Base-by-base conservation (phyloP, 2,113 vertebrate genomes). In the Indicator maculatus region DNA sequence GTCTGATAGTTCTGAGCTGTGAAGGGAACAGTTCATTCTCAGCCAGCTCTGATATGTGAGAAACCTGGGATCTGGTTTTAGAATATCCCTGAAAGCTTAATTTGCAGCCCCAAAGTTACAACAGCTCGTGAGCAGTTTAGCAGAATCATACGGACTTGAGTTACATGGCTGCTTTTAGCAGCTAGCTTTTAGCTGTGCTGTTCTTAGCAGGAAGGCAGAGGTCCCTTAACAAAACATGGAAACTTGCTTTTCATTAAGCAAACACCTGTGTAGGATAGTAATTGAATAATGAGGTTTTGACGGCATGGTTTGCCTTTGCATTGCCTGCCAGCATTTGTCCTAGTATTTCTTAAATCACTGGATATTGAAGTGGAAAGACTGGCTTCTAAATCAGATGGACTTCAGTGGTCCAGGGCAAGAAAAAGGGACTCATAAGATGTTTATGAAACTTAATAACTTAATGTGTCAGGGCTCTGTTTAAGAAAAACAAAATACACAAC, bases 11-110 rank as follows among this genome's bases (percentile, higher is more conserved):
- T 78, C 59, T 18, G 39, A 83, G 38, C 80, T 84, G 52, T 80
- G 76, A 93, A 89, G 80, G 11, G 93, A 94, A 74, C 80, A 65
- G 59, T 84, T 96, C 72, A 81, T 93, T 92, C 58, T 61, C 78
- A 78, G 84, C 83, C 86, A 74, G 24, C 69, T 87, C 63, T 76
- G 95, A 83, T 88, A 95, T 0, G 11, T 75, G 82, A 96, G 93
- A 94, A 90, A 79, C 83, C 80, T 90, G 95, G 59, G 60, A 69
- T 84, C 90, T 87, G 56, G 44, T 74, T 63, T 65, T 82, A 44
- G 65, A 63, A 16, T n/a, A 45, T 31, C 83, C 33, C 85, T 72
- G 61, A 91, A 93, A 89, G 63, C 65, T 38, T 96, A 67, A 81
- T 90, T 33, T 88, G 60, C 17, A 74, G 31, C 33, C 70, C 27